Conservation (phyloP, 2,888 invertebrate genomes). For the Suillia variegata region DNA sequence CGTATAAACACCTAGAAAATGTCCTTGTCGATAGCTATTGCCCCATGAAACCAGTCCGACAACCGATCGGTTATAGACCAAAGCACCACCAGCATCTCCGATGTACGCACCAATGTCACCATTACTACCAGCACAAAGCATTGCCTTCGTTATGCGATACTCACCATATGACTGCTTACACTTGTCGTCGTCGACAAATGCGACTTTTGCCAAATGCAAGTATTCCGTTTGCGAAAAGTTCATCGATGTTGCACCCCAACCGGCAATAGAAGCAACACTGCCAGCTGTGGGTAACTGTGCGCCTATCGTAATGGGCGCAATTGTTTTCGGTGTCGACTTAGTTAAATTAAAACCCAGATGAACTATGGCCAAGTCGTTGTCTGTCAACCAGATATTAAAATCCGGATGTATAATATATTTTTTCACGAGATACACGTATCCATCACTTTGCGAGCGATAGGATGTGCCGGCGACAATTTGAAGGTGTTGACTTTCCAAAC, state of each 20-base stretch:
- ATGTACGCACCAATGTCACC: slow-evolving; percentile 27
- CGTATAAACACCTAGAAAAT: slow-evolving; percentile 25
- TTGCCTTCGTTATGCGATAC: slow-evolving; percentile 36
- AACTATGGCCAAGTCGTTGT: slow-evolving; percentile 65
- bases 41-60: slow-evolving; percentile 31
- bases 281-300: slow-evolving; percentile 32
- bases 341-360: slow-evolving; percentile 38
- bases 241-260: slow-evolving; percentile 45
- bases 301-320: slow-evolving; percentile 36
- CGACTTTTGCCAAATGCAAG: slow-evolving; percentile 43
- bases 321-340: slow-evolving; percentile 47
- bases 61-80: slow-evolving; percentile 11
- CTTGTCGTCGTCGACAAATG: slow-evolving; percentile 38
- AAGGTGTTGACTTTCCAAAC: slow-evolving; percentile 30
- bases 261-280: slow-evolving; percentile 36
- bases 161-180: slow-evolving; percentile 39
- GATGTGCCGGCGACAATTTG: slow-evolving; percentile 65
- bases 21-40: slow-evolving; percentile 20
- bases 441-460: slow-evolving; percentile 58
- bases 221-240: slow-evolving; percentile 36
- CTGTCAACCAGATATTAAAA: slow-evolving; percentile 59
- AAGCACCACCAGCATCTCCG: slow-evolving; percentile 11
- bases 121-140: slow-evolving; percentile 51
- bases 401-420: slow-evolving; percentile 62
- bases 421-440: slow-evolving; percentile 62